These are phyloP conservation scores for Lepus europaeus DNA, from an alignment of 2,113 vertebrate species.

Conservation along the genomic window DNA sequence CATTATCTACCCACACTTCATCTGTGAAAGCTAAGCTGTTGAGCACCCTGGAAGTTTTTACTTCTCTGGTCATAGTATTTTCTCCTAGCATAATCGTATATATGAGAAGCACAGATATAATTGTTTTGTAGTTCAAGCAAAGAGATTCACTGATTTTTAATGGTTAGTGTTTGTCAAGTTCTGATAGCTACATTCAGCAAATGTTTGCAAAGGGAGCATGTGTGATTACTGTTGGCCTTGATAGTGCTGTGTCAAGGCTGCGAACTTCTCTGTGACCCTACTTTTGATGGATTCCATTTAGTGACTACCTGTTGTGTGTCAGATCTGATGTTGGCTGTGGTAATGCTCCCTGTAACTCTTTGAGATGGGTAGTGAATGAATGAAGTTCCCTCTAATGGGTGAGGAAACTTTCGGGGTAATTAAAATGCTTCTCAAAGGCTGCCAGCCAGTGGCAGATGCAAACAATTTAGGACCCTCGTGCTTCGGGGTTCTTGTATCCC, in stretches of 20 bases:
- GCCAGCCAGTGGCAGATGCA: background rate
- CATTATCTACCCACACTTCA: background rate
- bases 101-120: background rate
- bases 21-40: background rate
- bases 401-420: background rate
- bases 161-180: background rate
- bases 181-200: background rate
- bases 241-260: background rate
- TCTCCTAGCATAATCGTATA: background rate
- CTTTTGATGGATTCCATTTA: background rate
- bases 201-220: background rate
- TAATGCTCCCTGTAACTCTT: background rate
- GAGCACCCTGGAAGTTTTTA: background rate
- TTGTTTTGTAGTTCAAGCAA: constrained; percentile 17
- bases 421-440: background rate
- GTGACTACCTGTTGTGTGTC: background rate
- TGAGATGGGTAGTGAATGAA: background rate
- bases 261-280: background rate
- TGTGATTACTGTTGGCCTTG: background rate
- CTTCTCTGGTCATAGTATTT: background rate
- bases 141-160: background rate
- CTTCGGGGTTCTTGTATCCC: background rate
- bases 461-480: background rate
- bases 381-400: background rate
- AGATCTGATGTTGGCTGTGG: background rate